Evolutionary conservation across 2,797 vertebrate species (phyloP), one percentile per base, ranked within the genome.

Genomic region (Platalea minor): DNA sequence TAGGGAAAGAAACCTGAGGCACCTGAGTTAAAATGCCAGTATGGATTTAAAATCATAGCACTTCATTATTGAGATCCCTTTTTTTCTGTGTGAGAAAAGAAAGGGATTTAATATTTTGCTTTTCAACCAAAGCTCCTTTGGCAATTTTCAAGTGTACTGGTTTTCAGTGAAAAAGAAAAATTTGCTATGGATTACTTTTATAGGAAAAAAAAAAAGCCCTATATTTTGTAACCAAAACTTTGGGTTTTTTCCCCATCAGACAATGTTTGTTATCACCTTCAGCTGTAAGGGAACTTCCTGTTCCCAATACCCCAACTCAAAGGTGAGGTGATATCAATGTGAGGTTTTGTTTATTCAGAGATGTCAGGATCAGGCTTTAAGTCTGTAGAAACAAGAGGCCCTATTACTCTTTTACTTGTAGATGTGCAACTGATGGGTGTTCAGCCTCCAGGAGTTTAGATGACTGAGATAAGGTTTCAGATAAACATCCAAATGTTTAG

Each of bases 401-500:
- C 43, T 83, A 72, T 63, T 81, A 76, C 84, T 88, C 43, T 92
- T 80, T 78, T n/a, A 60, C 72, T 93, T 95, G 92, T 96, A 96
- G 82, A 91, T 97, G 67, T 84, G 59, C 85, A 94, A 23, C 43
- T 88, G 89, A 93, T 94, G 91, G 93, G 54, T 89, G 76, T 95
- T 94, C 93, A 69, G 87, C 96, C 97, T 92, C 79, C 91, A 95
- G 96, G 94, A 96, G 76, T 85, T 96, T 85, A 94, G 97, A 93
- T 93, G 61, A 86, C 53, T 84, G 73, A 81, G 97, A 97, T 97
- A 95, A 97, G 73, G 73, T 96, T 97, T 96, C 97, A 95, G 96
- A 95, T 96, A 97, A 97, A 92, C 91, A 90, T 96, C 87, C 93
- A 96, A 96, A 95, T 96, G 92, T 93, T 96, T 95, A 95, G 97